Evolutionary conservation across 2,113 vertebrate genomes (phyloP).

Genomic region (Ceyx margarethae): DNA sequence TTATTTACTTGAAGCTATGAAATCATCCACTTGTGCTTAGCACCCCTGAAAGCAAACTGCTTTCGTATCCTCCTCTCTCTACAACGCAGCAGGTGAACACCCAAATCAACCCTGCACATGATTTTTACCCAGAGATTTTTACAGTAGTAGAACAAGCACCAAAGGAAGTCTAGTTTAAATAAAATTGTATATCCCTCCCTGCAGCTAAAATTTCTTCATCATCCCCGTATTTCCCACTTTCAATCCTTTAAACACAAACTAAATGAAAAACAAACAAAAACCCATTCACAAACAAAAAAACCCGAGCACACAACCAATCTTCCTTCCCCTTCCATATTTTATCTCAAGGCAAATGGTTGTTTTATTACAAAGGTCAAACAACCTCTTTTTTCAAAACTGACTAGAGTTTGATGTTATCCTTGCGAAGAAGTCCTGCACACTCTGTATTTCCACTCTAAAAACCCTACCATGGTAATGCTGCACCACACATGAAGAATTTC

Average conservation of each 20-base stretch:
- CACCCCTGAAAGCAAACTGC: not conserved
- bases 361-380: not conserved
- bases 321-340: not conserved
- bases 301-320: too few relatives aligned
- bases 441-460: not conserved
- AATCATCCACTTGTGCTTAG: not conserved
- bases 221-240: not conserved
- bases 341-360: not conserved
- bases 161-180: not conserved
- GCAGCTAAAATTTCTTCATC: not conserved
- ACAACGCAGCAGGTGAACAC: not conserved
- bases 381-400: not conserved
- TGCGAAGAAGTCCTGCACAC: not conserved
- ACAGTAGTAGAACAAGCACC: not conserved
- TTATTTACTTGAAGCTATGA: not conserved
- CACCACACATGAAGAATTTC: not conserved
- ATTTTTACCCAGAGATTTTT: not conserved
- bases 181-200: not conserved
- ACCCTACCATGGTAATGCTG: not conserved
- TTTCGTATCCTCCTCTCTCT: not conserved
- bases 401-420: not conserved
- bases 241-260: not conserved
- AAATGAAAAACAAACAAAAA: not conserved
- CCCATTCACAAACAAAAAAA: too few relatives aligned
- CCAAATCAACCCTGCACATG: not conserved